Conservation (phyloP, 2,888 invertebrate genomes). For the Scaptomyza reducta region DNA sequence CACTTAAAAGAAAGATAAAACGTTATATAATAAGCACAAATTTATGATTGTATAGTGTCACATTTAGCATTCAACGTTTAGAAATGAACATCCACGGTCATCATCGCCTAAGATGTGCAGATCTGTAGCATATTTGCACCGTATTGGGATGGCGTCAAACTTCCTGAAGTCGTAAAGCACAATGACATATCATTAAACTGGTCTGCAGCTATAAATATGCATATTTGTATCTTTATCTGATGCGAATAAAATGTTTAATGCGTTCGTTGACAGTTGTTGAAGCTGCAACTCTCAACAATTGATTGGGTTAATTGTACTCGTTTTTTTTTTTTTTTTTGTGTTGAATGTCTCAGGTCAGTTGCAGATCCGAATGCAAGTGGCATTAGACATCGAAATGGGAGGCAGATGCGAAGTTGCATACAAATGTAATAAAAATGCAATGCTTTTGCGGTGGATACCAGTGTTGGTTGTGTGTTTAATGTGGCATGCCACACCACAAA, state of each 20-base stretch:
- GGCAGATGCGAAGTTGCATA: conserved; percentile 35
- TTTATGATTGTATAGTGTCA: no score
- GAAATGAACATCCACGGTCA: no score
- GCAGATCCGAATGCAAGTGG: conserved; percentile 44
- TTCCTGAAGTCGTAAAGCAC: conserved; percentile 69
- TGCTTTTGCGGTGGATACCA: conserved; percentile 6
- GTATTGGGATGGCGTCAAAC: conserved; percentile 54
- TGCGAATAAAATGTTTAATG: conserved; percentile 70
- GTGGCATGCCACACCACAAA: conserved; percentile 35
- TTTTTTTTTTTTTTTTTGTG: background rate
- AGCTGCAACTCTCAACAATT: conserved; percentile 35
- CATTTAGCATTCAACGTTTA: no score
- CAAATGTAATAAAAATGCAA: conserved; percentile 51
- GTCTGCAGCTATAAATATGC: conserved; percentile 16
- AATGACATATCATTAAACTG: conserved; percentile 18
- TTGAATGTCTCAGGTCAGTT: conserved; percentile 19
- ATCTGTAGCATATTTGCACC: background rate
- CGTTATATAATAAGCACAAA: no score
- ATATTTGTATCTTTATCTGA: conserved; percentile 24
- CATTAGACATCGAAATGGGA: conserved; percentile 42
- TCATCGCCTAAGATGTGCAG: background rate
- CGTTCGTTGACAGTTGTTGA: conserved; percentile 63
- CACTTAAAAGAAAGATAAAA: no score
- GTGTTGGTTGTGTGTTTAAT: conserved; percentile 13
- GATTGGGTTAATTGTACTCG: conserved; percentile 63